Evolutionary conservation across 2,113 vertebrate species (phyloP).

Genomic region (Tetraodon nigroviridis): DNA sequence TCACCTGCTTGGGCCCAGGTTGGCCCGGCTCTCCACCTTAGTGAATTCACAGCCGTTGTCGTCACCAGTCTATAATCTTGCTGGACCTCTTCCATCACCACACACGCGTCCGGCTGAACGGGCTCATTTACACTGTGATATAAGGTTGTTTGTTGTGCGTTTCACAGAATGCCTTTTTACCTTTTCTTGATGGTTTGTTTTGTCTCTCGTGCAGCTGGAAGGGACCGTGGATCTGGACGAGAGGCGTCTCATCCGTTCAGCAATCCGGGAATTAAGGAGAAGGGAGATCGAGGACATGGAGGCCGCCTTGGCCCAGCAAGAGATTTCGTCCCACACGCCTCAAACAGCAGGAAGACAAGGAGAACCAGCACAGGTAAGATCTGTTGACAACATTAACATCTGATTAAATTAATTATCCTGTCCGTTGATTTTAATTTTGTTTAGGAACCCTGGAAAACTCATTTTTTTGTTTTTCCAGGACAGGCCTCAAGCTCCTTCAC

Average conservation of each 20-base stretch:
- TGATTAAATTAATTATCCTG: too few species aligned
- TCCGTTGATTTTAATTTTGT: too few species aligned
- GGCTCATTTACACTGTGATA: too few species aligned
- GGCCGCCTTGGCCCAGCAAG: constrained; percentile 87
- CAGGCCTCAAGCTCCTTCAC: constrained; percentile 8
- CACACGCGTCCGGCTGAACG: background rate
- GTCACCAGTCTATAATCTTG: constrained; percentile 35
- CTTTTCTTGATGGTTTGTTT: constrained; percentile 11
- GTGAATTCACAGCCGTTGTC: constrained; percentile 39
- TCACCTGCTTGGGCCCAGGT: constrained; percentile 25
- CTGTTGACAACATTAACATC: too few species aligned
- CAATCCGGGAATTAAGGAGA: constrained; percentile 87
- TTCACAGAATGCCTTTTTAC: background rate
- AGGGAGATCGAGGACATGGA: constrained; percentile 89
- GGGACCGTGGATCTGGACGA: constrained; percentile 86
- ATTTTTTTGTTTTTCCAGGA: constrained; percentile 2
- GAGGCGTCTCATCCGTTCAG: constrained; percentile 86
- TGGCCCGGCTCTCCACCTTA: constrained; percentile 40
- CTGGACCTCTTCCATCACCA: constrained; percentile 20
- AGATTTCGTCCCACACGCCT: constrained; percentile 82
- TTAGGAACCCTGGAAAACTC: too few species aligned
- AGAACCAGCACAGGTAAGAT: constrained; percentile 85
- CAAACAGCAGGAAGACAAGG: constrained; percentile 84
- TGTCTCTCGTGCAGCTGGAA: constrained; percentile 76
- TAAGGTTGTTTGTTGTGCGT: background rate